These are phyloP conservation scores for Bombus consobrinus DNA, from an alignment of 1,140 invertebrate genomes.

Conservation along the genomic window DNA sequence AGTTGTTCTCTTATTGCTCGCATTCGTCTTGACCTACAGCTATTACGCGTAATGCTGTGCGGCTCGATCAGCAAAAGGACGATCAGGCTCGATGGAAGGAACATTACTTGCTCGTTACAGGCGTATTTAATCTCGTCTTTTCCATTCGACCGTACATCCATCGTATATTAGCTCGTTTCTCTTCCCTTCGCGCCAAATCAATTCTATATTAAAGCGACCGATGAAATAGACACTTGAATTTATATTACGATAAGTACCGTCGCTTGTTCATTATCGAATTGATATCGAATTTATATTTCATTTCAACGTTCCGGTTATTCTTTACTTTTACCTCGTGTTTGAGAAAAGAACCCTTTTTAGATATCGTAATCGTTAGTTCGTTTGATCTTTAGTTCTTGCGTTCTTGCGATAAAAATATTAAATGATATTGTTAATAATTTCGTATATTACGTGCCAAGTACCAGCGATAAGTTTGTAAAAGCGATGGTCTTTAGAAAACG, in stretches of 20 bases:
- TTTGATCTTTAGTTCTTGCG: neutral
- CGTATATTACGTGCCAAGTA: neutral
- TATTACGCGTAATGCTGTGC: neutral
- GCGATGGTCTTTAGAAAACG: neutral
- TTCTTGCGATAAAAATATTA: neutral
- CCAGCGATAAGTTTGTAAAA: neutral
- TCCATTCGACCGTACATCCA: too few relatives aligned
- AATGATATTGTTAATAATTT: neutral
- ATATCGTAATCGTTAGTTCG: neutral
- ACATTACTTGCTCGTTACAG: neutral
- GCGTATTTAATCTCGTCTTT: neutral
- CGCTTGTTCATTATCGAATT: too few relatives aligned
- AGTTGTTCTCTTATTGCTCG: neutral
- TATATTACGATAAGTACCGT: too few relatives aligned
- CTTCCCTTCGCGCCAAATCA: neutral
- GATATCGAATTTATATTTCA: too few relatives aligned
- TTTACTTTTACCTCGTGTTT: neutral
- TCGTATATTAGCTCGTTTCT: too few relatives aligned
- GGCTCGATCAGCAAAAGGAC: neutral
- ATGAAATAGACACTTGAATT: too few relatives aligned
- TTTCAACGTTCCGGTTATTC: too few relatives aligned
- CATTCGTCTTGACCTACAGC: neutral
- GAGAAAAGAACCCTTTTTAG: neutral
- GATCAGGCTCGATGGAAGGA: neutral
- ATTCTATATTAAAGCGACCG: neutral